Evolutionary conservation across 1,140 invertebrate genomes (phyloP).

Genomic region (Acyrthosiphon pisum): DNA sequence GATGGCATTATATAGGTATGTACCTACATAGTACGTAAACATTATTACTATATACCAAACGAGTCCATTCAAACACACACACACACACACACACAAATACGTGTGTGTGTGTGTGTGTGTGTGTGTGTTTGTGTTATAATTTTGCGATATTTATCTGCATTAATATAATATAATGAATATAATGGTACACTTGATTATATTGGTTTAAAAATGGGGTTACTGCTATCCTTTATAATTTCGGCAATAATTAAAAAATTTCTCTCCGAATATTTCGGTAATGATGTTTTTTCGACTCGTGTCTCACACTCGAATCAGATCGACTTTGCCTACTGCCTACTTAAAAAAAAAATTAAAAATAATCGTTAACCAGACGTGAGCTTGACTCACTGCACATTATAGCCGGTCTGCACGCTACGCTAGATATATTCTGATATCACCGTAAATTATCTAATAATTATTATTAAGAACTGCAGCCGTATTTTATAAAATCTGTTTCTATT

Average conservation of each 20-base stretch:
- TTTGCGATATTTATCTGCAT: background rate
- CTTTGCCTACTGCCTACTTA: background rate
- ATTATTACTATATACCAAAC: background rate
- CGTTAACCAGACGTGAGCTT: background rate
- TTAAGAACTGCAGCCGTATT: background rate
- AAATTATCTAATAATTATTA: slow-evolving; percentile 1
- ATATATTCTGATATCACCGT: background rate
- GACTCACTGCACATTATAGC: background rate
- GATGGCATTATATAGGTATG: too few relatives aligned
- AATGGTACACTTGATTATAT: background rate
- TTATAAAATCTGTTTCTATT: background rate
- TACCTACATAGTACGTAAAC: background rate
- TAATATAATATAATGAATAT: background rate
- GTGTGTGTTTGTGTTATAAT: background rate
- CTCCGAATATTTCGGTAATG: background rate
- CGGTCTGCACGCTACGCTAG: background rate
- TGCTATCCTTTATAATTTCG: background rate
- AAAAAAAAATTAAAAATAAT: background rate
- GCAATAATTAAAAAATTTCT: slow-evolving; percentile 16
- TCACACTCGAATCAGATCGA: background rate
- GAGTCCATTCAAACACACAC: background rate
- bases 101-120: background rate
- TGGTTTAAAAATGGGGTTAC: background rate
- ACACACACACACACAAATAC: background rate
- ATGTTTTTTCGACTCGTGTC: background rate